Evolutionary conservation across 2,888 invertebrate genomes (phyloP), one percentile per base, ranked within the genome.

Genomic region (Agapetus fuscipes): DNA sequence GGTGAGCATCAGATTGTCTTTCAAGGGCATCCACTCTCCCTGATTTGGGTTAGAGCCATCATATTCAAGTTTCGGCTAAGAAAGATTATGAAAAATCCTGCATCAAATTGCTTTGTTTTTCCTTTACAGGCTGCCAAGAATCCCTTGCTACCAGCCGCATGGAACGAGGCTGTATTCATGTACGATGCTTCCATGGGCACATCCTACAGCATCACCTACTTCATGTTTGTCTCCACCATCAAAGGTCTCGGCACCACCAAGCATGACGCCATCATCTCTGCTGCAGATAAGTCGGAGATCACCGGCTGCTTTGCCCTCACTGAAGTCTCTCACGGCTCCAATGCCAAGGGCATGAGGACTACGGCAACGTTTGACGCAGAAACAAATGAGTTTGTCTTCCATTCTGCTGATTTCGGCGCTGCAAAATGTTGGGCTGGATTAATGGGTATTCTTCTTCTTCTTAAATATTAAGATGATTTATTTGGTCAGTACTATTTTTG

Each of bases 401-500:
- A 91, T 56, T 81, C 88, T 0, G 87, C 89, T 1, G 83, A 88
- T 59, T 84, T 91, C 58, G 85, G 90, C 58, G 86, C 93, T 1
- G 87, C 89, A 3, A 94, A 95, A 63, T 89, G 85, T 57, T 95
- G 94, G 94, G 82, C 80, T 16, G 90, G 89, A 4, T 80, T 80
- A 46, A 59, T 82, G 48, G 82, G 81, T 71, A 54, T n/a, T n/a
- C n/a, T n/a, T n/a, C n/a, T n/a, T n/a, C n/a, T n/a, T n/a, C n/a
- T n/a, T n/a, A n/a, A n/a, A n/a, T n/a, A n/a, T n/a, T n/a, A n/a
- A n/a, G n/a, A n/a, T n/a, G n/a, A n/a, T n/a, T n/a, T n/a, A n/a
- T n/a, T n/a, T n/a, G n/a, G n/a, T n/a, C n/a, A n/a, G n/a, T n/a
- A n/a, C n/a, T n/a, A n/a, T n/a, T n/a, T n/a, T n/a, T n/a, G n/a